Base-by-base conservation (phyloP, 1,140 invertebrate species). In the Lethrus apterus region DNA sequence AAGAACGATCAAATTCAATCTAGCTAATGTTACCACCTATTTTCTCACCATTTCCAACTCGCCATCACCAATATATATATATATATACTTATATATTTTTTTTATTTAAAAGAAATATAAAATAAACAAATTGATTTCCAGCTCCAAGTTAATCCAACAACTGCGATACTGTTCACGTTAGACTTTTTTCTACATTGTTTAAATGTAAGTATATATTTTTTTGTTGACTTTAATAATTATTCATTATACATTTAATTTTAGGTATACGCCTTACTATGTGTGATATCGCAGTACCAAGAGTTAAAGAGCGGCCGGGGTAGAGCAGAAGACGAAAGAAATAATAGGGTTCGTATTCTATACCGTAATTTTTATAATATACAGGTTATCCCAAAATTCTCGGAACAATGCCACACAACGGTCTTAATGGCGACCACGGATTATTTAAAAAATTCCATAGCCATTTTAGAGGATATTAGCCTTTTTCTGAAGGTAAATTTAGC, bases 271-370 rank as follows among this genome's bases (percentile, higher is more conserved):
- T 67, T 87, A 57, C 71, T 87, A 8, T 87, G 84, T 71, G 84
- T 89, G 34, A 76, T 86, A 52, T 87, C 85, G 3, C 84, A 87
- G 60, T 87, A 85, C 57, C 85, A 88, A 62, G 85, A 88, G 61
- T 82, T 86, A 51, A 70, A 74, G 47, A 81, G 75, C 4, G 85
- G 84, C 3, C 67, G 84, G 42, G 84, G 84, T 2, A 84, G 79
- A 10, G 78, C 80, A 2, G 72, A 72, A 20, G 76, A 81, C 50
- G 76, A 80, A 51, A 56, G 54, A 48, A 51, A 58, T 19, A 54
- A 59, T 24, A 57, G 60, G 54, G 60, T 65, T 50, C 58, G 53
- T 36, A 2, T 33, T 5, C 13, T 8, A 26, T n/a, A n/a, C n/a
- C n/a, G n/a, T 26, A 26, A 26, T 26, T 26, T 26, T 26, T 26